Conservation (phyloP, 37 sponge, comb jelly and placozoan genomes). For the Oscarella lobularis region DNA sequence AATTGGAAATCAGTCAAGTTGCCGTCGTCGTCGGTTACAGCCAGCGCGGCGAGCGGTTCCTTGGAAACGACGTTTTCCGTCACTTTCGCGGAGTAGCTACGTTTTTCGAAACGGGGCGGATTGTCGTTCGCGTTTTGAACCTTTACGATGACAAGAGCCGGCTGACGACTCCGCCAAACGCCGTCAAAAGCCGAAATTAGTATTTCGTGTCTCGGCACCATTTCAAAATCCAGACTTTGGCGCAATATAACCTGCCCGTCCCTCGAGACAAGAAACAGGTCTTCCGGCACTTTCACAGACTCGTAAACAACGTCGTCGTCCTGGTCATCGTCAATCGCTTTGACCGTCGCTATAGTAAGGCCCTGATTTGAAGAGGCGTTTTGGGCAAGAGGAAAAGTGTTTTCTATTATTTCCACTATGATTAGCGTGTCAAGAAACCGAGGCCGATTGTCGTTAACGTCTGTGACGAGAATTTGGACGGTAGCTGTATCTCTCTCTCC, state of each 20-base stretch:
- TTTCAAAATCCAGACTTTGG: background rate
- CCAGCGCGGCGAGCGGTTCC: background rate
- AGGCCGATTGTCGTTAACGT: background rate
- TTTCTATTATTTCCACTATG: no score
- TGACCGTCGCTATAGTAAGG: background rate
- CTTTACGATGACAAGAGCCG: background rate
- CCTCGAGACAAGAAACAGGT: background rate
- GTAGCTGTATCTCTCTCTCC: background rate
- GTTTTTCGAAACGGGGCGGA: no score
- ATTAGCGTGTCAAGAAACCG: no score
- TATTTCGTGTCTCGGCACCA: background rate
- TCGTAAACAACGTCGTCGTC: no score
- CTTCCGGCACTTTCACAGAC: no score
- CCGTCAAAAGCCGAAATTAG: background rate
- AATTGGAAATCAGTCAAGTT: no score
- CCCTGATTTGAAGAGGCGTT: background rate
- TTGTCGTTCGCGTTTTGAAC: background rate
- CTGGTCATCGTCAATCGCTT: no score
- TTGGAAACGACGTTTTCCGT: background rate
- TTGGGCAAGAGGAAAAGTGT: no score
- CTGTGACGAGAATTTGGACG: background rate
- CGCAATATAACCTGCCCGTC: background rate
- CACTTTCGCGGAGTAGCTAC: no score
- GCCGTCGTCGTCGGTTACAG: slow-evolving; percentile 13
- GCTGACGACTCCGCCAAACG: background rate